phyloP scores from a whole-genome alignment of 1,140 invertebrate genomes.

The Listronotus oregonensis region DNA sequence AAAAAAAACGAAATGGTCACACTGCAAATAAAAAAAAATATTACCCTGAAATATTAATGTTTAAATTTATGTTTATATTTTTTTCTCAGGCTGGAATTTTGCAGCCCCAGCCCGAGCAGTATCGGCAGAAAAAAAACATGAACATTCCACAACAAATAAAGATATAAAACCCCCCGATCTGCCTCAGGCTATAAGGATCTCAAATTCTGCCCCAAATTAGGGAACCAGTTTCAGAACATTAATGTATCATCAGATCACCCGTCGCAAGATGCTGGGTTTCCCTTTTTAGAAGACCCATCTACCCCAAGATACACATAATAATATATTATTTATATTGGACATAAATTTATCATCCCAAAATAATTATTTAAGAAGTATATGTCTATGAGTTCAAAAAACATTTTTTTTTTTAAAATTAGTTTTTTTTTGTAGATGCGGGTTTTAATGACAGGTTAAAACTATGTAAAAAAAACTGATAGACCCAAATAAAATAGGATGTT shows the following conservation, averaged over 20 bases:
- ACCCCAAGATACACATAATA: conserved; percentile 49
- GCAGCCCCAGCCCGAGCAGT: conserved; percentile 95
- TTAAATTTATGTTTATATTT: no score
- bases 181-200: conserved; percentile 96
- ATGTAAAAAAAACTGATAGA: no score
- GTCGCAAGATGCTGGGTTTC: conserved; percentile 44
- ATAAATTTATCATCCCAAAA: no score
- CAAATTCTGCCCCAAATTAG: conserved; percentile 70
- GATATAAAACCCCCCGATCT: conserved; percentile 98
- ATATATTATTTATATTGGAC: conserved; percentile 5
- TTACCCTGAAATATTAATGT: no score
- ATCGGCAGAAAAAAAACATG: conserved; percentile 98
- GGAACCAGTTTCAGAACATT: conserved; percentile 46
- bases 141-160: conserved; percentile 99
- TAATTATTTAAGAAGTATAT: no score
- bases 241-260: conserved; percentile 41
- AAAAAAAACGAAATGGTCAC: no score
- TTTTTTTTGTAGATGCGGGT: no score
- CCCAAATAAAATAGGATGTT: no score
- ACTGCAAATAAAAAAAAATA: no score
- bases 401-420: no score
- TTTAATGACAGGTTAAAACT: no score
- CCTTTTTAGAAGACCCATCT: conserved; percentile 50
- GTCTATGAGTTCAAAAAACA: no score
- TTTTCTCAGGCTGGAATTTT: conserved; percentile 85